Conservation (phyloP, 1,140 invertebrate genomes). For the Anastrepha obliqua region DNA sequence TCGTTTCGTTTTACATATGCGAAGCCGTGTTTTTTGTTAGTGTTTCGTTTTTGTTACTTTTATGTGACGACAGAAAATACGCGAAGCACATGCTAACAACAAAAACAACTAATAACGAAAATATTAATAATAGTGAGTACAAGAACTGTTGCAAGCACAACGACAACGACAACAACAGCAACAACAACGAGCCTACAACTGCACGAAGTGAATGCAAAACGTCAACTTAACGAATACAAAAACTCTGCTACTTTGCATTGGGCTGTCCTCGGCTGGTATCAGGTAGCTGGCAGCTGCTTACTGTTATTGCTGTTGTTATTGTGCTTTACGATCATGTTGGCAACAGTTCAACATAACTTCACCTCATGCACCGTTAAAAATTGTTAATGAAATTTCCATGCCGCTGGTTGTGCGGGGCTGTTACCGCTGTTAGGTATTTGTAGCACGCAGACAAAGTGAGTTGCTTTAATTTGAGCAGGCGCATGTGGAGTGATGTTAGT, state of each 20-base stretch:
- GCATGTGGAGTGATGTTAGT: neutral
- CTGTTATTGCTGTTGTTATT: neutral
- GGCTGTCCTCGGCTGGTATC: neutral
- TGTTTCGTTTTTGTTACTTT: no score
- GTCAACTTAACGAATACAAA: neutral
- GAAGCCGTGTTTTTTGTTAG: neutral
- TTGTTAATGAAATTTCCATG: conserved; percentile 7
- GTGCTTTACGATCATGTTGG: neutral
- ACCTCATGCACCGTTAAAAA: neutral
- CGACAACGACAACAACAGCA: conserved; percentile 30
- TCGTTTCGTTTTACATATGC: conserved; percentile 9
- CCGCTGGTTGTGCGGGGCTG: neutral
- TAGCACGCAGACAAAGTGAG: no score
- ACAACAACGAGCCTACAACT: neutral
- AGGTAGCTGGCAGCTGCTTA: neutral
- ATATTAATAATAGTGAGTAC: neutral
- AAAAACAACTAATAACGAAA: conserved; percentile 31
- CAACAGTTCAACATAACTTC: neutral
- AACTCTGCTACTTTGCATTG: neutral
- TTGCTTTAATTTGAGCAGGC: neutral
- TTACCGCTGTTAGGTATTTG: neutral
- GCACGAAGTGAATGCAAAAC: neutral
- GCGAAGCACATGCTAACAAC: neutral
- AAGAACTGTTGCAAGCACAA: neutral
- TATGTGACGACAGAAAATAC: neutral